Percentiles rank a stretch among this genome's conserved stretches.
phyloP scores from a whole-genome alignment of 1,140 invertebrate species.

The Pinna nobilis region DNA sequence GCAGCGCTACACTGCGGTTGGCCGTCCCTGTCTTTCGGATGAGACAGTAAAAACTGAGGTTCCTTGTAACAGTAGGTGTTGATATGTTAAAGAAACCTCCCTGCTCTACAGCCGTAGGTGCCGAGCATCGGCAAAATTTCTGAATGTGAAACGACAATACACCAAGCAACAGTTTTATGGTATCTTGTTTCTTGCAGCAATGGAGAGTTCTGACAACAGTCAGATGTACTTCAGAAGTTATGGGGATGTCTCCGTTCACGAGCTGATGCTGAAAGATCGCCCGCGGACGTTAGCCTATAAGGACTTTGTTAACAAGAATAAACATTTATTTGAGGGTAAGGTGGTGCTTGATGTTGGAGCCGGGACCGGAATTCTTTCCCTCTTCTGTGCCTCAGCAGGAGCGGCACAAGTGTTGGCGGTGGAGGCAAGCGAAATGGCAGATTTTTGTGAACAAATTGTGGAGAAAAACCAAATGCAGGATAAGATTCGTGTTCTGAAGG shows the following conservation, averaged over 20 bases:
- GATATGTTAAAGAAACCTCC: too few species aligned
- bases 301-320: constrained; percentile 62
- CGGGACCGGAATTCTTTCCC: constrained; percentile 71
- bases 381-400: constrained; percentile 80
- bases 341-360: constrained; percentile 69
- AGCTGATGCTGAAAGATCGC: constrained; percentile 67
- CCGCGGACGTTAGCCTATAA: constrained; percentile 63
- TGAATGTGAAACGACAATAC: too few species aligned
- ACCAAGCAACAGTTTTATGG: too few species aligned
- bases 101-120: too few species aligned
- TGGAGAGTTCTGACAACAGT: neutral
- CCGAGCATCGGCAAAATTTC: too few species aligned
- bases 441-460: constrained; percentile 58
- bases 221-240: constrained; percentile 63
- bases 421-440: constrained; percentile 63
- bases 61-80: too few species aligned
- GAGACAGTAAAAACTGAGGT: too few species aligned
- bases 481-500: constrained; percentile 70
- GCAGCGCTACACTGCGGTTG: too few species aligned
- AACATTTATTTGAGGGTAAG: constrained; percentile 58
- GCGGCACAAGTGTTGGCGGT: constrained; percentile 72
- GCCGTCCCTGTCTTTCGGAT: too few species aligned
- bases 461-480: constrained; percentile 67
- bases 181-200: neutral
- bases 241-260: constrained; percentile 60